Base-by-base conservation (phyloP, 2,797 vertebrate species). In the Sus cebifrons region DNA sequence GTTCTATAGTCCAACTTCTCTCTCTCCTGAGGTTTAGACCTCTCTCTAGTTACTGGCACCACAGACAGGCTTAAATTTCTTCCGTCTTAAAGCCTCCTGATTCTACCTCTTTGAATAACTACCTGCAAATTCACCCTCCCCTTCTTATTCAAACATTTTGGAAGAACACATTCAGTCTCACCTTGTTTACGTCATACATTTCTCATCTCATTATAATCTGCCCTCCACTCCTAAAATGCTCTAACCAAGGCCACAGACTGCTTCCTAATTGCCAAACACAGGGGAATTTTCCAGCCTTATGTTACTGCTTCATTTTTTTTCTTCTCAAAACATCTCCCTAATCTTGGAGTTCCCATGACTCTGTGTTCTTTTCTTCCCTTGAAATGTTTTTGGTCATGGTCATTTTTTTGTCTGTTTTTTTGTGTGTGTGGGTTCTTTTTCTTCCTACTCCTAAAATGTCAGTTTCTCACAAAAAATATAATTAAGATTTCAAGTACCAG, bases 251-350 rank as follows among this genome's bases (percentile, higher is more conserved):
- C 15, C 17, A 54, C 6, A 78, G 17, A 93, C 49, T 60, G 58
- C 32, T 97, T 95, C 16, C 82, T 85, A 36, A 32, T 75, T 79
- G 82, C 67, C 32, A 86, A 93, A 93, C 65, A 49, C 56, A 60
- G 40, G 56, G 16, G 21, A 62, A 70, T 78, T 70, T 58, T 68
- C 17, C 20, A 82, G 16, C 58, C 9, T 36, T 56, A 52, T 83
- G 21, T 75, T 68, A 44, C 18, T 70, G 14, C 11, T n/a, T 87
- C 29, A 27, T 75, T 93, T 88, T 25, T 89, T 92, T 89, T 54
- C 20, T n/a, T 83, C n/a, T 67, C 49, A 12, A 83, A 92, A 13
- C 27, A n/a, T 62, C 21, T 64, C 6, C n/a, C 5, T 86, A 40
- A 75, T 86, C 29, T 94, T 79, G 92, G 16, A 49, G 86, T 67